Base-by-base conservation (phyloP, 64 coral and sea anemone species). In the Orbicella faveolata region DNA sequence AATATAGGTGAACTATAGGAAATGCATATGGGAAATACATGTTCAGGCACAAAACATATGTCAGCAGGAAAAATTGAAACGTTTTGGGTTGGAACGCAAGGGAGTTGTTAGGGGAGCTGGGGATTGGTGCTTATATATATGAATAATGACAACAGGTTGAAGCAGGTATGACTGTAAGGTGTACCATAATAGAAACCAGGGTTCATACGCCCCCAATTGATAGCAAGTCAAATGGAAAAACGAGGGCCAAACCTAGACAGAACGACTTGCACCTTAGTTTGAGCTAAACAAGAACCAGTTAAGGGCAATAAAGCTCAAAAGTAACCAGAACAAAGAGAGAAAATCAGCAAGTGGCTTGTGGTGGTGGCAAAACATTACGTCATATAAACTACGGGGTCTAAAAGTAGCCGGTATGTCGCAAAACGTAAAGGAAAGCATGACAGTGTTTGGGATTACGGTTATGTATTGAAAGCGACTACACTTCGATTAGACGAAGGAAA, bases 361-460 rank as follows among this genome's bases (percentile, higher is more conserved):
- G 52, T 70, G 82, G 82, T 85, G 82, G 82, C 82, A 85, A 85
- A 85, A 72, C 82, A 85, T 85, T 85, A 85, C 82, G 82, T 85
- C 82, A 85, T 85, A 66, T 67, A 67, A 35, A 33, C 62, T 67
- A 25, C 52, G 80, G 68, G 18, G 21, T 33, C 2, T 44, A 21
- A 48, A 52, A n/a, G 81, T 41, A 72, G 37, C 37, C 65, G 36
- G 39, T n/a, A n/a, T n/a, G n/a, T n/a, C n/a, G n/a, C n/a, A n/a
- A n/a, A n/a, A n/a, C n/a, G n/a, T n/a, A n/a, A 48, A 33, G 15
- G 4, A 25, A 23, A 36, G 26, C 30, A 52, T 44, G 11, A 73
- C 36, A 16, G 65, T 52, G 37, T 21, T 36, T 85, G 36, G 1
- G 10, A 4, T 37, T 52, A 23, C 9, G 20, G 66, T 72, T 25